Evolutionary conservation across 2,888 invertebrate genomes (phyloP), one percentile per base, ranked within the genome.

Genomic region (Cheiracanthium punctorium): DNA sequence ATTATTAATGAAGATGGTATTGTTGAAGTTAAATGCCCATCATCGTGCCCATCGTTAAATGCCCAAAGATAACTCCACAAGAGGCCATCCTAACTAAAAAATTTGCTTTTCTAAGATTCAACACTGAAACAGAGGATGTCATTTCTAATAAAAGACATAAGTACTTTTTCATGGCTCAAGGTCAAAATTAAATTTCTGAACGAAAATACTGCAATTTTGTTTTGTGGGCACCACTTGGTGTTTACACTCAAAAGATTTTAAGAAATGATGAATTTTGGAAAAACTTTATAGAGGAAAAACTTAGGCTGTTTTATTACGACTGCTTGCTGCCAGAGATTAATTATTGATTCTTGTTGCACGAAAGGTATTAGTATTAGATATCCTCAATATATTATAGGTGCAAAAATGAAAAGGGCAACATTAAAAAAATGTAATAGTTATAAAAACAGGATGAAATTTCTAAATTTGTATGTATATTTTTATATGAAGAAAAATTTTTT

Each of bases 311-410:
- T 37, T 71, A 43, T 24, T 43, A 14, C 0, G 28, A n/a, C n/a
- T n/a, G n/a, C n/a, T n/a, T n/a, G n/a, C n/a, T n/a, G n/a, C n/a
- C n/a, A n/a, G n/a, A n/a, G n/a, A n/a, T n/a, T n/a, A n/a, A n/a
- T n/a, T n/a, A n/a, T n/a, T n/a, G n/a, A n/a, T n/a, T n/a, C n/a
- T n/a, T n/a, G n/a, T n/a, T n/a, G n/a, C n/a, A n/a, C n/a, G n/a
- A n/a, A n/a, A n/a, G n/a, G n/a, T n/a, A n/a, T n/a, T n/a, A 28
- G 41, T 14, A 72, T 72, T 20, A 28, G 72, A 43, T 41, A 72
- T 0, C 43, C 48, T 43, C 43, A 2, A 28, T 72, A 7, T 48
- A 28, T 72, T 20, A 29, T 12, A 43, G 0, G 28, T 24, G n/a
- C 4, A 20, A 20, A 24, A 43, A 41, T 43, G 0, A 14, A 28